These are phyloP conservation scores for Burhinus bistriatus DNA, from an alignment of 2,113 vertebrate genomes.

Conservation along the genomic window DNA sequence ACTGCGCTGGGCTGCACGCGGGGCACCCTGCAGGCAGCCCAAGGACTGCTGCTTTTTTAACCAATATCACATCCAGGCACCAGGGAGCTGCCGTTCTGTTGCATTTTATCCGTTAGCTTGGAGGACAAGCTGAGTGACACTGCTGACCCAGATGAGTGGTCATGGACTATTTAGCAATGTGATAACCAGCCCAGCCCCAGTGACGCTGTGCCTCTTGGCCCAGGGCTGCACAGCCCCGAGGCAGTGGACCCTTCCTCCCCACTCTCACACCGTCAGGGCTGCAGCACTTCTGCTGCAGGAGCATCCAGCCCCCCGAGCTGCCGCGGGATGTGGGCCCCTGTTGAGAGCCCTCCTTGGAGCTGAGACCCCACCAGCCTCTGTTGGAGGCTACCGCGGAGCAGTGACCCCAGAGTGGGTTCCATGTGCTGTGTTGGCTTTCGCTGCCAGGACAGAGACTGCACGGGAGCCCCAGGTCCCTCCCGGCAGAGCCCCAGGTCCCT, in stretches of 20 bases:
- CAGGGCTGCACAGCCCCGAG: background rate
- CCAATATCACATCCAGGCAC: fast-evolving
- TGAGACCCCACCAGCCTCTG: fast-evolving
- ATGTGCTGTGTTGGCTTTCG: fast-evolving
- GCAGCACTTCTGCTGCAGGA: background rate
- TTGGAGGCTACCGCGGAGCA: fast-evolving
- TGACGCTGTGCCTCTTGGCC: fast-evolving
- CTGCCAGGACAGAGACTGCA: background rate
- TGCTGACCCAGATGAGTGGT: background rate
- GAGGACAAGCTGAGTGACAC: fast-evolving
- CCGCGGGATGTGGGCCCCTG: fast-evolving
- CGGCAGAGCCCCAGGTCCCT: too few species aligned
- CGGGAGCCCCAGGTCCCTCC: background rate
- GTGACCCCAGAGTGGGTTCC: fast-evolving
- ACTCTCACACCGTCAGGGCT: background rate
- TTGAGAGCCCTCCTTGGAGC: background rate
- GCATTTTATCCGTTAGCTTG: fast-evolving
- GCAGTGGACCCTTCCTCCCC: background rate
- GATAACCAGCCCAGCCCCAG: fast-evolving
- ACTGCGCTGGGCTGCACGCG: fast-evolving
- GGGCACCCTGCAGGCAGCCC: background rate
- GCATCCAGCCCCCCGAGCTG: background rate
- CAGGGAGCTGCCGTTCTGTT: fast-evolving
- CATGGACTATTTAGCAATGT: background rate
- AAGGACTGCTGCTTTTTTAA: too few species aligned